A percentile compares a stretch with the other conserved stretches of the same genome.
phyloP scores from a whole-genome alignment of 2,888 invertebrate species.

The Beris morrisii region DNA sequence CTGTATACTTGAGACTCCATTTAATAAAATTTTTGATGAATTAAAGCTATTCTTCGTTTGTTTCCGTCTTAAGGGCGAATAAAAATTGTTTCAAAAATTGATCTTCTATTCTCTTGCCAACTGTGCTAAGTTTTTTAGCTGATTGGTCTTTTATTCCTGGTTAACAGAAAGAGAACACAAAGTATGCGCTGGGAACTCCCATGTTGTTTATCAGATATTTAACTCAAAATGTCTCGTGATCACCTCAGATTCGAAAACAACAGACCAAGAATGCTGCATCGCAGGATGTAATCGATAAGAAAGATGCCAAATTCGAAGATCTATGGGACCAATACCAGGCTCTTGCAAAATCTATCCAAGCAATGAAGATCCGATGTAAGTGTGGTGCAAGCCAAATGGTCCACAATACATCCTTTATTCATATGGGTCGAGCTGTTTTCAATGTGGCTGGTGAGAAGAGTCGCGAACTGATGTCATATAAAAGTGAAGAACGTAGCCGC shows the following conservation, averaged over 20 bases:
- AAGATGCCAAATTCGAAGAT: constrained; percentile 29
- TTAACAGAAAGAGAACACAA: too few species aligned
- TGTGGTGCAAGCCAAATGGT: constrained; percentile 31
- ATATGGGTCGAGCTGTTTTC: constrained; percentile 1
- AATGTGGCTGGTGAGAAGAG: background rate
- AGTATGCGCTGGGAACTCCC: too few species aligned
- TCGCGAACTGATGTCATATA: constrained; percentile 27
- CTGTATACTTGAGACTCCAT: too few species aligned
- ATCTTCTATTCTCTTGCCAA: too few species aligned
- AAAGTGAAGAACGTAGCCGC: constrained; percentile 29
- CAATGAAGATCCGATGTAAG: constrained; percentile 21
- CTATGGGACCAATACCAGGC: constrained; percentile 23
- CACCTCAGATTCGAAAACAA: constrained; percentile 29
- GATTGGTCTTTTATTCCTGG: too few species aligned
- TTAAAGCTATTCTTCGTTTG: too few species aligned
- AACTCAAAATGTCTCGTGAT: background rate
- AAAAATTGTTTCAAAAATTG: too few species aligned
- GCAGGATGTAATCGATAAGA: constrained; percentile 16
- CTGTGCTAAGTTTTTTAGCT: too few species aligned
- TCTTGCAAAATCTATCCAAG: constrained; percentile 12
- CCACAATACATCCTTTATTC: constrained; percentile 11
- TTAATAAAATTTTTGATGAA: too few species aligned
- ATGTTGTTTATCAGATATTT: too few species aligned
- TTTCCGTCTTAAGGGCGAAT: too few species aligned
- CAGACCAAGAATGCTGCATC: constrained; percentile 18